These are phyloP conservation scores for Colostygia pectinataria DNA, from an alignment of 2,888 invertebrate species.

Conservation along the genomic window DNA sequence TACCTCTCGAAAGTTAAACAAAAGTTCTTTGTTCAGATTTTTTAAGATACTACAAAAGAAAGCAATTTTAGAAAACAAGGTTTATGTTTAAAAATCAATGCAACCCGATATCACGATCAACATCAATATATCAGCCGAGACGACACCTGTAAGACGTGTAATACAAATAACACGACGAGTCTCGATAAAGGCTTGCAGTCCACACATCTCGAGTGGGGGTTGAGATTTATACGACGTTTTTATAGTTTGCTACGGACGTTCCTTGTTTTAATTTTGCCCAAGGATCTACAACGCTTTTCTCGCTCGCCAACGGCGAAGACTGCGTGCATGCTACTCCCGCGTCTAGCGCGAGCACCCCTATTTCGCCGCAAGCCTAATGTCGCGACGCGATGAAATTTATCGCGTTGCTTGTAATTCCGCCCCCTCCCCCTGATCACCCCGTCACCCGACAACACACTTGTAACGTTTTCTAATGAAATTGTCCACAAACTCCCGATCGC, in stretches of 20 bases:
- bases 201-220: constrained; percentile 58
- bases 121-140: constrained; percentile 51
- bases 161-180: constrained; percentile 62
- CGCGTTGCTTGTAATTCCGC: constrained; percentile 77
- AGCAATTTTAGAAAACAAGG: constrained; percentile 21
- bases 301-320: constrained; percentile 41
- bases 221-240: constrained; percentile 74
- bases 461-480: constrained; percentile 83
- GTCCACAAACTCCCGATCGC: constrained; percentile 77
- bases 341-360: constrained; percentile 51
- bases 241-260: constrained; percentile 73
- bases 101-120: constrained; percentile 52
- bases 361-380: constrained; percentile 71
- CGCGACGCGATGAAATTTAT: constrained; percentile 79
- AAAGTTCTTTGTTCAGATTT: constrained; percentile 2
- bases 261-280: constrained; percentile 76
- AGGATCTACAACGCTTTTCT: constrained; percentile 57
- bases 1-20: background rate
- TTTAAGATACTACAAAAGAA: background rate
- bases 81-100: constrained; percentile 36
- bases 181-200: constrained; percentile 63
- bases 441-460: constrained; percentile 76
- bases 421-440: constrained; percentile 66
- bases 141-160: constrained; percentile 58
- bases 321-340: constrained; percentile 36